Conservation (phyloP, 2,888 invertebrate genomes). For the Willowsia nigromaculata region DNA sequence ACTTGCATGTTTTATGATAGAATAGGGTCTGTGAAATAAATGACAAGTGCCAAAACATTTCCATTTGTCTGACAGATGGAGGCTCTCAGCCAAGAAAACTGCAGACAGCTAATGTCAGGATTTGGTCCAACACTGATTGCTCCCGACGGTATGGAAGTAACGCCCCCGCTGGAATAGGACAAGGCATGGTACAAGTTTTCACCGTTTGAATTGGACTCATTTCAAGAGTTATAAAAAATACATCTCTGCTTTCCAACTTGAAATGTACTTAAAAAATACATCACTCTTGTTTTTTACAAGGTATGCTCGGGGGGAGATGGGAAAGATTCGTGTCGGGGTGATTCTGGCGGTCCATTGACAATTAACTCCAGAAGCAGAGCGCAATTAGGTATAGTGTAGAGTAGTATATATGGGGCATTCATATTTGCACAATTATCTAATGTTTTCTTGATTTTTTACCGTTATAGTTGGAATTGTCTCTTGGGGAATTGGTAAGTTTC, state of each 20-base stretch:
- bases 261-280: too few species aligned
- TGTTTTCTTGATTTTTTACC: not conserved
- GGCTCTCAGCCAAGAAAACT: constrained; percentile 90
- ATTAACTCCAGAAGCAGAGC: constrained; percentile 41
- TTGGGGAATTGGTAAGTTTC: constrained; percentile 25
- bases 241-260: too few species aligned
- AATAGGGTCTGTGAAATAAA: constrained; percentile 43
- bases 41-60: too few species aligned
- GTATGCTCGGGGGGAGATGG: constrained; percentile 73
- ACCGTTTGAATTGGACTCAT: too few species aligned
- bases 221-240: too few species aligned
- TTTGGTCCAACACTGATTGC: constrained; percentile 91
- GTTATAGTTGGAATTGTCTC: constrained; percentile 66
- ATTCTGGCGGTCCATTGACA: constrained; percentile 51
- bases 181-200: too few species aligned
- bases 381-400: not conserved
- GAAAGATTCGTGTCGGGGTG: constrained; percentile 67
- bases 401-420: not conserved
- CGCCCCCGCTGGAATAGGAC: constrained; percentile 93
- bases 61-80: constrained; percentile 82
- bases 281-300: too few species aligned
- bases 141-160: constrained; percentile 90
- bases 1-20: not conserved
- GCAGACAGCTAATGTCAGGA: constrained; percentile 91
- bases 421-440: not conserved